Percentiles rank a stretch among this genome's conserved stretches.
These are phyloP conservation scores for Scaptomyza hsui DNA, from an alignment of 1,140 invertebrate genomes.

Conservation along the genomic window DNA sequence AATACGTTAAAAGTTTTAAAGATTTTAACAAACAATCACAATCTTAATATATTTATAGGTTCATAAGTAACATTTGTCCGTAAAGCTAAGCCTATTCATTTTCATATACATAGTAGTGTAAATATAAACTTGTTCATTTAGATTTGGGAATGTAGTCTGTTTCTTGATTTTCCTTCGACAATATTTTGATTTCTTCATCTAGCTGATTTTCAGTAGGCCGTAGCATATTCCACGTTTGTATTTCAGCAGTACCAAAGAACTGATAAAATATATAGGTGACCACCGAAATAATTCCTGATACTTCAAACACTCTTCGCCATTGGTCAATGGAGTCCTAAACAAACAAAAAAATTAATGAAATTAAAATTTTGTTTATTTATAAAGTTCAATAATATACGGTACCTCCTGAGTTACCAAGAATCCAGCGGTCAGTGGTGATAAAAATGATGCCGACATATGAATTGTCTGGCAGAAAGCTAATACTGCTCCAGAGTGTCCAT, in stretches of 20 bases:
- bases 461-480: slow-evolving; percentile 90
- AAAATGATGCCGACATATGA: slow-evolving; percentile 90
- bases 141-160: slow-evolving; percentile 1
- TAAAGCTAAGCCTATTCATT: neutral
- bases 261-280: slow-evolving; percentile 89
- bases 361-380: too few relatives aligned
- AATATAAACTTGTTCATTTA: neutral
- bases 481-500: slow-evolving; percentile 87
- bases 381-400: slow-evolving; percentile 24
- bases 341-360: slow-evolving; percentile 3
- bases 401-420: slow-evolving; percentile 85
- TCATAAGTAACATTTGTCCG: slow-evolving; percentile 1
- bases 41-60: neutral
- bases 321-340: slow-evolving; percentile 85
- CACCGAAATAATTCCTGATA: slow-evolving; percentile 87
- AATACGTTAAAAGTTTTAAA: neutral
- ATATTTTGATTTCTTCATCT: slow-evolving; percentile 24
- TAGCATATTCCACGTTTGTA: slow-evolving; percentile 87
- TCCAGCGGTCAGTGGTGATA: slow-evolving; percentile 88
- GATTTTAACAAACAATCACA: slow-evolving; percentile 2
- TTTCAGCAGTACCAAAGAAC: slow-evolving; percentile 88
- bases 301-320: slow-evolving; percentile 90
- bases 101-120: neutral
- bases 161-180: slow-evolving; percentile 16
- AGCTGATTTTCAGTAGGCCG: neutral